Percentiles rank a stretch among this genome's conserved stretches.
These are phyloP conservation scores for Drosophila ironensis DNA, from an alignment of 1,140 invertebrate genomes.

Conservation along the genomic window DNA sequence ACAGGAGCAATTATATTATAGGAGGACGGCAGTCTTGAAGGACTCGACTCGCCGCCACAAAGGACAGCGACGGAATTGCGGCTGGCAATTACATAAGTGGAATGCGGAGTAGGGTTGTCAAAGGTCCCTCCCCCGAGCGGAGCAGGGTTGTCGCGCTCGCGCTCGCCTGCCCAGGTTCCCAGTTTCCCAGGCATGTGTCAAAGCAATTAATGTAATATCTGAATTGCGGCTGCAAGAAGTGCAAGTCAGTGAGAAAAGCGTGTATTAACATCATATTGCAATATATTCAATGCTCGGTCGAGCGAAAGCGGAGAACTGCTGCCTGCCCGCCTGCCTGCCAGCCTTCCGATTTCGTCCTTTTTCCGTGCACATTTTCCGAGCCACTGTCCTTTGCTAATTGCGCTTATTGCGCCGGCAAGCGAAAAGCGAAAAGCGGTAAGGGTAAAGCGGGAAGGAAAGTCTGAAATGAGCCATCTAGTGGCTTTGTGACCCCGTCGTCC, in stretches of 20 bases:
- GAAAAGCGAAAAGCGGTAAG: slow-evolving; percentile 9
- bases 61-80: slow-evolving; percentile 10
- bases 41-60: slow-evolving; percentile 30
- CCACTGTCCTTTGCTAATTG: slow-evolving; percentile 46
- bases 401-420: slow-evolving; percentile 57
- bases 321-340: no score
- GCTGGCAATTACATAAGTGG: slow-evolving; percentile 10
- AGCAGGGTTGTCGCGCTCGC: background rate
- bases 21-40: slow-evolving; percentile 23
- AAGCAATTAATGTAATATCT: no score
- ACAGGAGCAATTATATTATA: slow-evolving; percentile 20
- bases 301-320: no score
- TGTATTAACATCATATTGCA: no score
- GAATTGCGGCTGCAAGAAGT: no score
- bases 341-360: background rate
- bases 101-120: background rate
- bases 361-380: background rate
- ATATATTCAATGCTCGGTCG: no score
- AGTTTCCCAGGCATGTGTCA: no score
- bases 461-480: slow-evolving; percentile 13
- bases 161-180: no score
- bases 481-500: background rate
- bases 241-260: no score
- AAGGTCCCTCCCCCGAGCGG: background rate
- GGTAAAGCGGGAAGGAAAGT: slow-evolving; percentile 11